phyloP scores from a whole-genome alignment of 2,113 vertebrate species.

The Semnornis frantzii region DNA sequence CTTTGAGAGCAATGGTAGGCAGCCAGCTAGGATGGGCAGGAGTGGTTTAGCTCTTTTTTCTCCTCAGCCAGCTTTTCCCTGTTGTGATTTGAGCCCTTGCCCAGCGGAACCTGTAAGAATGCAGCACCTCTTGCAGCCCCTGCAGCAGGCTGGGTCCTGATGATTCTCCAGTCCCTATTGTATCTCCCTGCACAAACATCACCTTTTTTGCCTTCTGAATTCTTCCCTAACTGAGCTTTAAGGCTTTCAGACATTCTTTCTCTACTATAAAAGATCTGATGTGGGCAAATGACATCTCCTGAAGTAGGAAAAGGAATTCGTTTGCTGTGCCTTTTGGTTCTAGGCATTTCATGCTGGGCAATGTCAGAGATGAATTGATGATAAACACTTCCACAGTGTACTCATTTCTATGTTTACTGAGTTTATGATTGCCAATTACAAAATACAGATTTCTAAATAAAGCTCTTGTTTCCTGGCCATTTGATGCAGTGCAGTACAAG shows the following conservation, averaged over 20 bases:
- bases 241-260: not conserved
- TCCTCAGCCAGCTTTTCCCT: not conserved
- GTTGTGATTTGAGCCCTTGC: not conserved
- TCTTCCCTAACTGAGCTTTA: not conserved
- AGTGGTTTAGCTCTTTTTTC: not conserved
- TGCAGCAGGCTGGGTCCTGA: fast-evolving
- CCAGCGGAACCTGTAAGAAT: not conserved
- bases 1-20: fast-evolving
- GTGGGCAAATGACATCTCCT: not conserved
- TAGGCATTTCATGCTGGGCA: not conserved
- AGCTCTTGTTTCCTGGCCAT: not conserved
- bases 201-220: not conserved
- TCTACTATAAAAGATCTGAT: not conserved
- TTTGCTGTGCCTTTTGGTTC: not conserved
- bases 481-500: not conserved
- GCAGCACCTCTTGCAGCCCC: not conserved
- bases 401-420: not conserved
- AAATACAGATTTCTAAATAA: not conserved
- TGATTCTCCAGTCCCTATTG: not conserved
- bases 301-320: not conserved
- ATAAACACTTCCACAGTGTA: not conserved
- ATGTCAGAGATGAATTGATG: not conserved
- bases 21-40: not conserved
- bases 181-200: not conserved
- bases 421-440: not conserved